phyloP scores from a whole-genome alignment of 37 sponge, comb jelly and placozoan species.

The Beroe forskalii region DNA sequence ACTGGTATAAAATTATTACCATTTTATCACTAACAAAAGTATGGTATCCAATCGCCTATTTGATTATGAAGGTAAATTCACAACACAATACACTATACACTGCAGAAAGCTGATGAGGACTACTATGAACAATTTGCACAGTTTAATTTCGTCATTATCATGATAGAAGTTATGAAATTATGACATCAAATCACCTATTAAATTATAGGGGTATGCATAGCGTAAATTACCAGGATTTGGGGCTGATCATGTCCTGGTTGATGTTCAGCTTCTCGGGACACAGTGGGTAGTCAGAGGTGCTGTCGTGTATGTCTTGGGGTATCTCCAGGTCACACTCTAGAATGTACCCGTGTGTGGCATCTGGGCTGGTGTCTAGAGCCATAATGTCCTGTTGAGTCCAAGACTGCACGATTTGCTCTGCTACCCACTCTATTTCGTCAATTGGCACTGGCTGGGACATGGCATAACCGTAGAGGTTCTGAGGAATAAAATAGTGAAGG shows the following conservation, averaged over 20 bases:
- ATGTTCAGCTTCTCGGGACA: conserved; percentile 29
- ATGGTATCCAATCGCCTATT: too few species aligned
- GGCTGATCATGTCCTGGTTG: not conserved
- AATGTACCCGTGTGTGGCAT: not conserved
- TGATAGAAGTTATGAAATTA: too few species aligned
- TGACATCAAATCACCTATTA: too few species aligned
- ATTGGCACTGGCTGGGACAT: conserved; percentile 29
- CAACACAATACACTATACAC: too few species aligned
- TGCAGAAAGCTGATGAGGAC: too few species aligned
- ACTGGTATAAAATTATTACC: too few species aligned
- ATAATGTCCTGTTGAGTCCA: not conserved
- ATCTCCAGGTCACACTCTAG: conserved; percentile 29
- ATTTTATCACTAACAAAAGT: too few species aligned
- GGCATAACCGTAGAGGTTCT: conserved; percentile 60
- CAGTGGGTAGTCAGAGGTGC: conserved; percentile 54
- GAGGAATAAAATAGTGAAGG: not conserved
- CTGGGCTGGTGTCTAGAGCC: not conserved
- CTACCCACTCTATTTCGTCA: not conserved
- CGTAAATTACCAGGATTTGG: conserved; percentile 40
- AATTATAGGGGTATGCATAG: too few species aligned
- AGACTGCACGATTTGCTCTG: not conserved
- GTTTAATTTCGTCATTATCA: too few species aligned
- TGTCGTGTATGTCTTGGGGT: conserved; percentile 16
- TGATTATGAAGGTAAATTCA: too few species aligned
- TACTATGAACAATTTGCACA: too few species aligned